Evolutionary conservation across 2,888 invertebrate species (phyloP), one percentile per base, ranked within the genome.

Genomic region (Drosophila melanocephala): DNA sequence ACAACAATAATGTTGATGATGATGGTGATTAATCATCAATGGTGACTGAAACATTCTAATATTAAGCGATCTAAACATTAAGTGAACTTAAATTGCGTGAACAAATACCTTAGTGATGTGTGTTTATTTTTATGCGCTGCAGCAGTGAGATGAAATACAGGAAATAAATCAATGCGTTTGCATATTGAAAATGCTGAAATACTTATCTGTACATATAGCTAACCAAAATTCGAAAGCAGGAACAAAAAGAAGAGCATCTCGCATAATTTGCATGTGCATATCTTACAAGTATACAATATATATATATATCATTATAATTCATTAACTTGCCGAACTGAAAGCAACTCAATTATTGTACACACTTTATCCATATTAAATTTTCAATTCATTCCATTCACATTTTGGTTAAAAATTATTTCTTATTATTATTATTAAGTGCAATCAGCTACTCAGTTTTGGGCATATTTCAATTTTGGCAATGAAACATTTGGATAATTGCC

Each of bases 11-110:
- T 53, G 53, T 32, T 42, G 51, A 55, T 32, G 30, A 9, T n/a
- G 14, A 5, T 30, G 14, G 16, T 7, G 30, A 16, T 26, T 26
- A 26, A 47, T 26, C 26, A 30, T 22, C 10, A 30, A 50, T 56
- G 61, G 58, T 66, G 59, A 67, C 84, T 89, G 84, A 84, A 72
- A 28, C 55, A 28, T 32, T 52, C 59, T 53, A 52, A 28, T 37
- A 61, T 50, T 72, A 59, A 35, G 28, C 12, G 9, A 22, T 22
- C 6, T 28, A 47, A 56, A 28, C 53, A 47, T 37, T 65, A 62
- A 66, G 55, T 42, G 53, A 68, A 60, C 12, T 52, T n/a, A 58
- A 51, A 37, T 51, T 14, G 14, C 9, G 28, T 61, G 42, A 55
- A 65, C 35, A 30, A 52, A 35, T 60, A 56, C 28, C 37, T 28